Base-by-base conservation (phyloP, 1,140 invertebrate genomes). In the Philopotamus ludificatus region DNA sequence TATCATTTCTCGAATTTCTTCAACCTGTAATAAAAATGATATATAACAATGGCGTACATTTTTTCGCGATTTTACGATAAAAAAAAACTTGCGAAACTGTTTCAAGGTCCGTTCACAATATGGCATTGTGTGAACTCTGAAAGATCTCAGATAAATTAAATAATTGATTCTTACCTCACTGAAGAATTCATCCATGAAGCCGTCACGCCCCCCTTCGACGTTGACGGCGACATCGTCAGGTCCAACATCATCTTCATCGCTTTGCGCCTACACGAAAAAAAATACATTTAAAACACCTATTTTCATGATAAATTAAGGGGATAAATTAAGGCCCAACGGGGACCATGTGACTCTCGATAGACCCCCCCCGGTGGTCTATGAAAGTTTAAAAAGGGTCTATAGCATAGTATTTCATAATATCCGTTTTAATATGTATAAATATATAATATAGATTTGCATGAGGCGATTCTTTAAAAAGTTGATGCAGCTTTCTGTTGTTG, bases 1-100 rank as follows among this genome's bases (percentile, higher is more conserved):
- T 86, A 99, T 97, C 92, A 97, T 98, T 80, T 95, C 94, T 71
- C 96, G 89, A 81, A 99, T 98, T 82, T 99, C 97, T 83, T 99
- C 97, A 80, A 99, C 96, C 89, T 92, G 74, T 20, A 77, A 75
- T 73, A 34, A 57, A 9, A 42, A 41, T 41, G 28, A 20, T 21
- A 57, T 7, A 54, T 39, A 15, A 34, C 4, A 34, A 34, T 34
- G n/a, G n/a, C n/a, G n/a, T n/a, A n/a, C n/a, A n/a, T 8, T 8
- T n/a, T 8, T 8, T 39, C 34, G 12, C 25, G 34, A 39, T n/a
- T 8, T 8, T 8, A 8, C 8, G n/a, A 39, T n/a, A 39, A 39
- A 39, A 8, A 39, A n/a, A 39, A 39, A n/a, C 34, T 8, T n/a
- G 34, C 28, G 12, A 34, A 7, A 34, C 12, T 12, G 28, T 12